Evolutionary conservation across 2,797 vertebrate species (phyloP).

Genomic region (Carduelis carduelis): DNA sequence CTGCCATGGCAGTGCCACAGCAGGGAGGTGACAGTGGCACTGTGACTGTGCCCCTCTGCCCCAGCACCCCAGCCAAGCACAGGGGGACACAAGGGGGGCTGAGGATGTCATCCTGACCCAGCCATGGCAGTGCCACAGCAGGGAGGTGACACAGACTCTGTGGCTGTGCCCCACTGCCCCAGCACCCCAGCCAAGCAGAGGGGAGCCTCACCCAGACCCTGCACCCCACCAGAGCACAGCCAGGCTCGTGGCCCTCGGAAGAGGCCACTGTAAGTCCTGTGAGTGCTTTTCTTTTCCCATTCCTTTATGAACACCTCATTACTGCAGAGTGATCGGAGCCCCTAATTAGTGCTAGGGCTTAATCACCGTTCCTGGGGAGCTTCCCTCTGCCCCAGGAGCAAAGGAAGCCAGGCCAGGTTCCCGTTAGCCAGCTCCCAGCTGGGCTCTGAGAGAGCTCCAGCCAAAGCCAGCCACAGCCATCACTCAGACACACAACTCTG

Average conservation of each 20-base stretch:
- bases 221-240: no score
- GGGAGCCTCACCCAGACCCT: not conserved
- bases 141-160: no score
- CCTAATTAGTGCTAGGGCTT: constrained; percentile 14
- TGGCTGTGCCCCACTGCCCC: not conserved
- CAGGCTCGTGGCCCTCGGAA: not conserved
- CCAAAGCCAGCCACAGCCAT: constrained; percentile 49
- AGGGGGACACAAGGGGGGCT: no score
- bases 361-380: constrained; percentile 1
- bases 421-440: constrained; percentile 14
- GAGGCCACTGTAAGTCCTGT: not conserved
- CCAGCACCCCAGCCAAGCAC: no score
- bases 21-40: no score
- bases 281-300: not conserved
- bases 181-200: no score
- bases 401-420: not conserved
- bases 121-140: no score
- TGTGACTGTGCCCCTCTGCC: no score
- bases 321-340: not conserved
- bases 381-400: not conserved
- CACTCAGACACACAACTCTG: not conserved
- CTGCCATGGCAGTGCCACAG: no score
- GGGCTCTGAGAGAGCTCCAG: not conserved
- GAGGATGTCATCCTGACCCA: no score
- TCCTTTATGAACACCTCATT: not conserved